A percentile compares a stretch with the other conserved stretches of the same genome.
Conservation (phyloP, 1,140 invertebrate species). For the Aporrectodea caliginosa region DNA sequence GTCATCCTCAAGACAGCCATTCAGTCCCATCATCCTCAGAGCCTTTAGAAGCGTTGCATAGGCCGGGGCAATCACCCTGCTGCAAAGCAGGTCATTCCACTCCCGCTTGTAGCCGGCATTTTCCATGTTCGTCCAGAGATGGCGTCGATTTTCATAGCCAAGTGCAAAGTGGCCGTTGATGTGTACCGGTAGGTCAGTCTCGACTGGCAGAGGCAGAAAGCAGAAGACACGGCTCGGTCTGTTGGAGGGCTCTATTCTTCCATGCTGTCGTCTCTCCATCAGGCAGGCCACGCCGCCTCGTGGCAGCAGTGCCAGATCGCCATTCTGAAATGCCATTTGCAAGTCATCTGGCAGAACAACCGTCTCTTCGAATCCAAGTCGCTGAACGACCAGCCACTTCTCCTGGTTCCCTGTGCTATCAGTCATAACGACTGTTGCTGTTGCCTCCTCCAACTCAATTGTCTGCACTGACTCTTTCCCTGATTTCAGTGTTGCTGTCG, state of each 20-base stretch:
- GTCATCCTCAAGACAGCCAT: neutral
- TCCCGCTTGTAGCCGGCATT: neutral
- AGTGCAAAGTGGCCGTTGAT: constrained; percentile 33
- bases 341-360: constrained; percentile 25
- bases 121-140: constrained; percentile 17
- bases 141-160: constrained; percentile 24
- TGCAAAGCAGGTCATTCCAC: constrained; percentile 3
- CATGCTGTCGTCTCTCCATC: neutral
- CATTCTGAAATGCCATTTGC: constrained; percentile 23
- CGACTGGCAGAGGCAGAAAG: constrained; percentile 27
- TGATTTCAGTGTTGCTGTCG: neutral
- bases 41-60: neutral
- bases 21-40: neutral
- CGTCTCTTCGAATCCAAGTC: constrained; percentile 37
- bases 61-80: neutral
- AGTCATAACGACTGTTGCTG: neutral
- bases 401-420: constrained; percentile 11
- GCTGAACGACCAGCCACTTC: constrained; percentile 36
- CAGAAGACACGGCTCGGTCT: constrained; percentile 5
- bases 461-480: neutral
- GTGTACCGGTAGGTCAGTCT: constrained; percentile 30
- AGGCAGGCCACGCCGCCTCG: constrained; percentile 42
- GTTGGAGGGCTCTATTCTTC: neutral
- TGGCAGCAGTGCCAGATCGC: constrained; percentile 40
- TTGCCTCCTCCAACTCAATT: neutral